Conservation (phyloP, 1,140 invertebrate species). For the Tetragonula clypearis region DNA sequence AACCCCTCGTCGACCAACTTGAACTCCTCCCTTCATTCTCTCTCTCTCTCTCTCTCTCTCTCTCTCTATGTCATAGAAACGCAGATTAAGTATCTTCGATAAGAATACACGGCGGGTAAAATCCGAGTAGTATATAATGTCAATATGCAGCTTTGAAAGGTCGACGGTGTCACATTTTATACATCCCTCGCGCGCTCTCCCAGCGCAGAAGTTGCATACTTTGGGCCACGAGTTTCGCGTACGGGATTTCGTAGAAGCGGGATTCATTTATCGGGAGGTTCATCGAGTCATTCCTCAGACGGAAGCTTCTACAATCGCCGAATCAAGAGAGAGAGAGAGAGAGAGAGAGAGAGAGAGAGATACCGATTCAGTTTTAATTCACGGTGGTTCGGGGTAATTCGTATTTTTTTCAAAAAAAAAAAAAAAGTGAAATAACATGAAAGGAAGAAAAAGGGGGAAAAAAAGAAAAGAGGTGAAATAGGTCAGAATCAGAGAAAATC, state of each 20-base stretch:
- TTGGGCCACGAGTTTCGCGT: neutral
- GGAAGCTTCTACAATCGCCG: no score
- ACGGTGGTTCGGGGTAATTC: no score
- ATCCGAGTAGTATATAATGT: constrained; percentile 3
- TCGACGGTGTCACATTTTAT: neutral
- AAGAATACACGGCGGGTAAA: constrained; percentile 56
- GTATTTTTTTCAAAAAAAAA: no score
- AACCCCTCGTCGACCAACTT: constrained; percentile 25
- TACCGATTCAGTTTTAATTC: neutral
- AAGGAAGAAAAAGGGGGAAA: neutral
- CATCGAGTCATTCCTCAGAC: neutral
- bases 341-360: neutral
- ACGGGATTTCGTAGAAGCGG: neutral
- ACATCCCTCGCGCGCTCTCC: neutral
- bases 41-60: no score
- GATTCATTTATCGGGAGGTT: neutral
- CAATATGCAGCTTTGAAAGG: constrained; percentile 17
- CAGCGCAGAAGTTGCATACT: neutral
- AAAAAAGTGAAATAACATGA: neutral
- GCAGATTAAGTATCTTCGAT: constrained; percentile 64
- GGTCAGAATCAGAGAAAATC: no score
- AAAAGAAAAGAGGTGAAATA: neutral
- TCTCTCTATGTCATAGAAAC: constrained; percentile 54
- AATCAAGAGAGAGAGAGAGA: neutral
- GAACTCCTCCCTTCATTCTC: neutral